Percentiles rank a stretch among this genome's conserved stretches.
Evolutionary conservation across 1,140 invertebrate species (phyloP).

Genomic region (Temnothorax longispinosus): DNA sequence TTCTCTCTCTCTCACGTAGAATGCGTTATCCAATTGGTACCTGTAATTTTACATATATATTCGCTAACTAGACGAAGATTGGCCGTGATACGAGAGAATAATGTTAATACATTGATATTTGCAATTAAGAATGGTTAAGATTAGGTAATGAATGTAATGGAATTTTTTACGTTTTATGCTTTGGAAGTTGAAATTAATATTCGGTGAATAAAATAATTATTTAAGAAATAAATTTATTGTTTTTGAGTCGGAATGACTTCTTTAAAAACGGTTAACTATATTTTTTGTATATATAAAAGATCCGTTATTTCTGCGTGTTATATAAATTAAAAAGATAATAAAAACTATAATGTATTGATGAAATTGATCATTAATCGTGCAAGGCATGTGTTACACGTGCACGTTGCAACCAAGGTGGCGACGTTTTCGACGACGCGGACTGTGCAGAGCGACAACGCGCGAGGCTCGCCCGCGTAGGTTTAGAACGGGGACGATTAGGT

Average conservation of each 20-base stretch:
- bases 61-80: background rate
- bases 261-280: background rate
- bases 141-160: slow-evolving; percentile 9
- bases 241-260: background rate
- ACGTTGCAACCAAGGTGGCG: background rate
- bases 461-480: slow-evolving; percentile 30
- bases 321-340: background rate
- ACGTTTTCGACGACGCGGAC: slow-evolving; percentile 39
- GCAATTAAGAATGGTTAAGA: background rate
- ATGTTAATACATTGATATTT: background rate
- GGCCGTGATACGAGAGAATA: background rate
- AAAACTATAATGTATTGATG: background rate
- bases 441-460: background rate
- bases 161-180: background rate
- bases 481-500: slow-evolving; percentile 49
- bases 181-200: background rate
- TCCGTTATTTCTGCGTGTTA: background rate
- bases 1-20: slow-evolving; percentile 21
- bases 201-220: background rate
- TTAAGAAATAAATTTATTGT: background rate
- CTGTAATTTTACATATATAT: slow-evolving; percentile 16
- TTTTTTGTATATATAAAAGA: slow-evolving; percentile 1
- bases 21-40: background rate
- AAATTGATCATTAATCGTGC: background rate
- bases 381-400: background rate